phyloP scores from a whole-genome alignment of 1,140 invertebrate species.

The Drosophila virilis region DNA sequence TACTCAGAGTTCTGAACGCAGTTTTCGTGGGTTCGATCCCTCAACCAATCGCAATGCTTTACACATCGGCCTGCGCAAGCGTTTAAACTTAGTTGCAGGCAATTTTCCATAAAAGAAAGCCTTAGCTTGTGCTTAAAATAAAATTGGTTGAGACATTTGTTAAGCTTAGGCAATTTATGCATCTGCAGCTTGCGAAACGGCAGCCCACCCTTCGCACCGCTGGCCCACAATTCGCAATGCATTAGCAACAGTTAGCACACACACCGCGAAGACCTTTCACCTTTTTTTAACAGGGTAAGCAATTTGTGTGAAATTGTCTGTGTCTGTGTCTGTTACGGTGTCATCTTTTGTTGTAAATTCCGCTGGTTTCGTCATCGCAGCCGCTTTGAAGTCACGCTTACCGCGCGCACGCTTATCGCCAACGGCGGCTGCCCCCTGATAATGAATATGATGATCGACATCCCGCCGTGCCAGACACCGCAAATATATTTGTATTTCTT shows the following conservation, averaged over 20 bases:
- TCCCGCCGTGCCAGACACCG: constrained; percentile 51
- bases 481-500: constrained; percentile 33
- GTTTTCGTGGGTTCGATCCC: no score
- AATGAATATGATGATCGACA: constrained; percentile 41
- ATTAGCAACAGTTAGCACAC: neutral
- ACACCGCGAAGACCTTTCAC: constrained; percentile 31
- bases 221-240: neutral
- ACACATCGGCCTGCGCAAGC: no score
- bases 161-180: no score
- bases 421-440: constrained; percentile 15
- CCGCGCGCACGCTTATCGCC: constrained; percentile 30
- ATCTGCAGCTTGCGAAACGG: no score
- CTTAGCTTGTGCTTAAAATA: no score
- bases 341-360: constrained; percentile 29
- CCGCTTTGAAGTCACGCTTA: constrained; percentile 23
- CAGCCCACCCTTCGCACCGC: no score
- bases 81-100: no score
- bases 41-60: no score
- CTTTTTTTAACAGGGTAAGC: constrained; percentile 38
- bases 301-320: constrained; percentile 55
- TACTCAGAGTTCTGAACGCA: no score
- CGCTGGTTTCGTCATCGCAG: constrained; percentile 58
- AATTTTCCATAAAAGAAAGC: no score
- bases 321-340: constrained; percentile 23
- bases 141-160: no score